Evolutionary conservation across 1,140 invertebrate species (phyloP), one percentile per base, ranked within the genome.

Genomic region (Meloidogyne floridensis): DNA sequence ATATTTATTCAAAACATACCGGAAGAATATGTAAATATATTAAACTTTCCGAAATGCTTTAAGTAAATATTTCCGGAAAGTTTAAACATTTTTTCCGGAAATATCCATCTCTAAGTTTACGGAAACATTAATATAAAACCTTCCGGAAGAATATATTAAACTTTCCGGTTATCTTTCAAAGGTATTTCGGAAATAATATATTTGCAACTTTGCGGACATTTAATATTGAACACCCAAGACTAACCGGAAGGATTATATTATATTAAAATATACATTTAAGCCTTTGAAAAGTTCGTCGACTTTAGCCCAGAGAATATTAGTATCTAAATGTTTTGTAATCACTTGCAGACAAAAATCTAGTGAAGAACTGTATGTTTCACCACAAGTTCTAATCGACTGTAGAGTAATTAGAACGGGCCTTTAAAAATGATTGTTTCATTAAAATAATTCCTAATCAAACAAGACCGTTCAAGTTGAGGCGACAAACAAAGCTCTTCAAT

Each of bases 231-330:
- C 32, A 32, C 32, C 32, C 32, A 32, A 32, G 32, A 32, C 32
- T 32, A 32, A 32, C 32, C 32, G 18, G 15, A n/a, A 18, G 20
- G 11, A 18, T 2, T 15, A 73, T 73, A 47, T 15, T 15, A 13
- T 7, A 42, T 15, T 56, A 51, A 42, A 80, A 69, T 59, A 10
- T 74, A 81, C 81, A 15, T 81, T 43, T 20, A 82, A 56, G 43
- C 80, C n/a, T 9, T 2, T 43, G 51, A 82, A 82, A 56, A 82
- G 69, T 11, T 18, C 43, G 32, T 82, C 81, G n/a, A 4, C 70
- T 75, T 32, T 32, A 71, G 84, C 84, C 84, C 84, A 84, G 0
- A 32, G 20, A 32, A 84, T 82, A 54, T 77, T 75, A 13, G 72
- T 42, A 18, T 70, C 70, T n/a, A 75, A 20, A 75, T 82, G 81